Evolutionary conservation across 2,113 vertebrate species (phyloP), one percentile per base, ranked within the genome.

Genomic region (Zeus faber): DNA sequence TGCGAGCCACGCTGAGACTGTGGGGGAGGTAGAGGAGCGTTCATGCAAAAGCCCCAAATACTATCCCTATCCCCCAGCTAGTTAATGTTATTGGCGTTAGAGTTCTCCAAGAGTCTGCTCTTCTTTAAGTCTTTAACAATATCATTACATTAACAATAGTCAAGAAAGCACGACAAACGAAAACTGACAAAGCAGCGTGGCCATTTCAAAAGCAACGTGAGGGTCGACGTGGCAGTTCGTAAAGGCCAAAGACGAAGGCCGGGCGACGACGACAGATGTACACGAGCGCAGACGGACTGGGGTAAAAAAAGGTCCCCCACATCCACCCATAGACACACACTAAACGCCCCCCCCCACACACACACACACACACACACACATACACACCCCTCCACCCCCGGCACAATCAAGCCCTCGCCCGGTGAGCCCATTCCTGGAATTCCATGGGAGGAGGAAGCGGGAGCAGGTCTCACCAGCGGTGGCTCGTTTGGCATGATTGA

Each of bases 401-500:
- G 29, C 29, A 13, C 29, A 56, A 58, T 67, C 67, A 20, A 75
- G 52, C 47, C 48, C 56, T 72, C 58, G 70, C 69, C 70, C 67
- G 59, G 24, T 53, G 48, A 76, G 69, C 58, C 82, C 82, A 89
- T 91, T 89, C 89, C 78, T 84, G 49, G 69, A 72, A 90, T 91
- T 91, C 90, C 86, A 14, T 6, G n/a, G n/a, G n/a, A 78, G 63
- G 46, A 57, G 58, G 79, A 84, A 74, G 72, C 72, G 67, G 62
- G 52, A 80, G 64, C 61, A 53, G 74, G 83, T 77, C 80, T 76
- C 64, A 66, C 83, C 79, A 83, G 10, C 33, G 33, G 66, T 68
- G 71, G 83, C 80, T 89, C 80, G 76, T 90, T 85, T 84, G 82
- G 72, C 66, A 73, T 90, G 90, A 91, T 87, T 91, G 90, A 91